Conservation (phyloP, 2,113 vertebrate genomes). For the Phalacrocorax pelagicus region DNA sequence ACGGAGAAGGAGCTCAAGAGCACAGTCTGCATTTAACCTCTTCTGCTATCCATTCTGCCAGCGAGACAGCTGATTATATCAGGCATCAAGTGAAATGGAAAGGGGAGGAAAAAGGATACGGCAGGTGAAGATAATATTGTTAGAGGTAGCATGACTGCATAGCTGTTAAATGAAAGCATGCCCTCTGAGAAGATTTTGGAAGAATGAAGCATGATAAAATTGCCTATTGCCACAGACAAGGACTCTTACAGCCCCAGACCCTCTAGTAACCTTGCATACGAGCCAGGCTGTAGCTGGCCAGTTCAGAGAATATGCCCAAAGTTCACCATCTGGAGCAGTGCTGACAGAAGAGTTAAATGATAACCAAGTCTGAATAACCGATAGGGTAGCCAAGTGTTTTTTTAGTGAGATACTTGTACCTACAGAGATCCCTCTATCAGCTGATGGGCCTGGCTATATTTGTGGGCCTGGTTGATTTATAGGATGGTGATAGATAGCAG, state of each 20-base stretch:
- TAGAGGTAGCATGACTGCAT: not conserved
- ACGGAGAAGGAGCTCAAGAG: not conserved
- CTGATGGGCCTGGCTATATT: not conserved
- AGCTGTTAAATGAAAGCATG: not conserved
- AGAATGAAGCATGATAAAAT: accelerated
- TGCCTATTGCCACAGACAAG: not conserved
- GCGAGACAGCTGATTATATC: not conserved
- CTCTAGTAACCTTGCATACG: not conserved
- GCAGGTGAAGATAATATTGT: not conserved
- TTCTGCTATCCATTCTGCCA: not conserved
- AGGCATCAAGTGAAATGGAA: not conserved
- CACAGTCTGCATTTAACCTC: not conserved
- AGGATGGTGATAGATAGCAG: not conserved
- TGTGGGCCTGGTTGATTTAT: not conserved
- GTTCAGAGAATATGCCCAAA: not conserved
- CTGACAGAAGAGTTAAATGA: not conserved
- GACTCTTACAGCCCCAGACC: not conserved
- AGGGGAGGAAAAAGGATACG: not conserved
- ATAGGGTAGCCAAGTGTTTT: not conserved
- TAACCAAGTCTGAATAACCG: not conserved
- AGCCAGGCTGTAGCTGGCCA: not conserved
- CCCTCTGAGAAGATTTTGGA: not conserved
- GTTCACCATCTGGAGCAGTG: not conserved
- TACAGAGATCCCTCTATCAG: not conserved
- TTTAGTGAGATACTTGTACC: not conserved